A percentile compares a stretch with the other conserved stretches of the same genome.
These are phyloP conservation scores for Xestia ashworthii DNA, from an alignment of 2,888 invertebrate species.

Conservation along the genomic window DNA sequence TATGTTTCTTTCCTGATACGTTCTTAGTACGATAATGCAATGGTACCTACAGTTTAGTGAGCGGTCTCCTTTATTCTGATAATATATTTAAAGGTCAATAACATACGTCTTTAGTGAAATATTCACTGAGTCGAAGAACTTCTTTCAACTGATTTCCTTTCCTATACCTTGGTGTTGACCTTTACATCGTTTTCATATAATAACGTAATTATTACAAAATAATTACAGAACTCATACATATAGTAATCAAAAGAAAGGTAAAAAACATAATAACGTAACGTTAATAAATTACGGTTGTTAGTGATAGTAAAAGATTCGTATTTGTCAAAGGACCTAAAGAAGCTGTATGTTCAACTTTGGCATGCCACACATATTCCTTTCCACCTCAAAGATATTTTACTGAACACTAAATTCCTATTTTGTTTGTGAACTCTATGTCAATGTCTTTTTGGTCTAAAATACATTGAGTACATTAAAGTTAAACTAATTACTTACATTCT, in stretches of 20 bases:
- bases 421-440: constrained; percentile 34
- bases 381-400: constrained; percentile 19
- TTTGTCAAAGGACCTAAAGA: constrained; percentile 5
- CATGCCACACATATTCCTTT: constrained; percentile 24
- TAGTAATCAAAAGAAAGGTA: neutral
- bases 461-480: constrained; percentile 24
- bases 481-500: constrained; percentile 44
- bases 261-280: no score
- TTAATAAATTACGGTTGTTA: neutral
- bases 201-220: neutral
- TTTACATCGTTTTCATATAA: neutral
- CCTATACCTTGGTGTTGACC: neutral
- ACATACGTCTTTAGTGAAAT: neutral
- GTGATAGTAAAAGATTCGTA: neutral
- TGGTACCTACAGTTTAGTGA: neutral
- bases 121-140: neutral
- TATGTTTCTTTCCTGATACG: neutral
- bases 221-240: neutral
- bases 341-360: constrained; percentile 11
- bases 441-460: constrained; percentile 15
- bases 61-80: neutral
- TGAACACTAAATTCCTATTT: constrained; percentile 10
- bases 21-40: neutral
- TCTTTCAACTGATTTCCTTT: neutral
- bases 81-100: neutral